These are phyloP conservation scores for Darevskia nairensis DNA, from an alignment of 2,797 vertebrate species.

Conservation along the genomic window DNA sequence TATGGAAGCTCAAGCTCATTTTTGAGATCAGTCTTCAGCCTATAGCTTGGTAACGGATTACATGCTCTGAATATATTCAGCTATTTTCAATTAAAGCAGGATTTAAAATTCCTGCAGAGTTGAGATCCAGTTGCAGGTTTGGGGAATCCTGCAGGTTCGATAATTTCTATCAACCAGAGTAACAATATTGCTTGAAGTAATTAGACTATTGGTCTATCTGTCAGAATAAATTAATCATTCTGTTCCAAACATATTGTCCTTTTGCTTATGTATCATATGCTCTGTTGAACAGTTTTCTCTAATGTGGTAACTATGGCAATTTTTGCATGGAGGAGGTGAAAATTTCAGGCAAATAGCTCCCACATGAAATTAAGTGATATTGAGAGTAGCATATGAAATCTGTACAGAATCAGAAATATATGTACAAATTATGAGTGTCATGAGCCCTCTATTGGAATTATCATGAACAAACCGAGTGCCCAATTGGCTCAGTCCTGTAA, in stretches of 20 bases:
- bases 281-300: neutral
- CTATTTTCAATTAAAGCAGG: neutral
- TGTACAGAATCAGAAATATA: neutral
- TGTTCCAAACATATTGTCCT: neutral
- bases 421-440: neutral
- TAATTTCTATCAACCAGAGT: neutral
- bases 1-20: neutral
- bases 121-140: neutral
- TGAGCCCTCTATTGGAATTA: neutral
- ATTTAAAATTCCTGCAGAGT: no score
- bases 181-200: neutral
- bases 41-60: neutral
- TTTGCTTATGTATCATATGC: neutral
- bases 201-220: neutral
- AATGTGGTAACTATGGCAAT: neutral
- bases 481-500: neutral
- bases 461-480: neutral
- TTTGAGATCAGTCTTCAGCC: neutral
- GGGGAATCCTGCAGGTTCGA: neutral
- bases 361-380: neutral
- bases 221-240: no score
- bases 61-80: neutral
- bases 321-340: neutral
- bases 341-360: neutral
- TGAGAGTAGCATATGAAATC: neutral